Evolutionary conservation across 1,140 invertebrate genomes (phyloP), one percentile per base, ranked within the genome.

Genomic region (Dryas iulia): DNA sequence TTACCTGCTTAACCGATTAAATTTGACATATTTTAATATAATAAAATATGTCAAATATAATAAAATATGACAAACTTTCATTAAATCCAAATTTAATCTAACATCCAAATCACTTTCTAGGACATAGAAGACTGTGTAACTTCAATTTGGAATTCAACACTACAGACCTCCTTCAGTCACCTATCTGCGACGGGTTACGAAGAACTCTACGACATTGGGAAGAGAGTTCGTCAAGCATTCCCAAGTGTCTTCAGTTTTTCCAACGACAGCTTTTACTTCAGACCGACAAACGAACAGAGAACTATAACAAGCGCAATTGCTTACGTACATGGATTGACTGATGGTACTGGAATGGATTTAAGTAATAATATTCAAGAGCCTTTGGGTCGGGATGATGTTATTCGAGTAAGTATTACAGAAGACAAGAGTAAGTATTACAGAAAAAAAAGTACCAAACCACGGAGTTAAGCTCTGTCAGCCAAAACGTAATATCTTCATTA

Each of bases 281-380:
- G 86, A 53, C 72, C 81, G 0, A 84, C 87, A 1, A 78, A 85
- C 24, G 78, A 84, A 52, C 86, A 90, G 58, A 80, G 84, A 58
- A 90, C 87, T 1, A 67, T 85, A 3, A 79, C 82, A 24, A 90
- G 87, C 61, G 76, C 81, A 5, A 78, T 79, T n/a, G 87, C 84
- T 10, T 90, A 79, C 21, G 77, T 82, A 0, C 83, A 87, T 56
- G 86, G 83, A 0, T 60, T 84, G 1, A 79, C 73, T 33, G 77
- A 82, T 24, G 77, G 72, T 0, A 82, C 71, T 0, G 79, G 73
- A 30, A 12, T 87, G 24, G 82, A 69, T 52, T 11, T 88, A 0
- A 65, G 75, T 30, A 12, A 1, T 8, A 39, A n/a, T 2, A 61
- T 78, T 26, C 82, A 87, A 59, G 71, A 61, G 2, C 66, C 74